Percentiles rank a stretch among this genome's conserved stretches.
These are phyloP conservation scores for Megatriorchis doriae DNA, from an alignment of 2,113 vertebrate species.

Conservation along the genomic window DNA sequence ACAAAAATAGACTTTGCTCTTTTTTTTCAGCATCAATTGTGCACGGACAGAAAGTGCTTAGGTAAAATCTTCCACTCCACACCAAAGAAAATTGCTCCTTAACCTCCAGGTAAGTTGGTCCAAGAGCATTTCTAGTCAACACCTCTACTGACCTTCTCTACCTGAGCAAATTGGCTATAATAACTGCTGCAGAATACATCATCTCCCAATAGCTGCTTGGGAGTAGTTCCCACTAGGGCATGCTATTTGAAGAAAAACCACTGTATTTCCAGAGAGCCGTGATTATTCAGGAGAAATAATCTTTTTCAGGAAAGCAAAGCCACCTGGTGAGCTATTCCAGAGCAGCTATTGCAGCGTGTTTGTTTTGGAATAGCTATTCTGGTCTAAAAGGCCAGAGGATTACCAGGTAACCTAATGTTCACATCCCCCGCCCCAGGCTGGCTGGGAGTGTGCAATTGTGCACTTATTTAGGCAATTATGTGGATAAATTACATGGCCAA, in stretches of 20 bases:
- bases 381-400: background rate
- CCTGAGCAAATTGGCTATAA: background rate
- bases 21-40: background rate
- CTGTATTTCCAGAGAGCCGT: background rate
- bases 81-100: background rate
- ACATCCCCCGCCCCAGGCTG: background rate
- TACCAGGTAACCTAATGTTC: background rate
- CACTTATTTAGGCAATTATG: background rate
- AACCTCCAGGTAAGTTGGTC: slow-evolving; percentile 8
- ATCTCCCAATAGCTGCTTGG: background rate
- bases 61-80: slow-evolving; percentile 7
- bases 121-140: background rate
- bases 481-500: background rate
- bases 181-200: background rate
- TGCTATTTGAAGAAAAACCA: background rate
- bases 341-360: background rate
- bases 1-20: background rate
- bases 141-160: background rate
- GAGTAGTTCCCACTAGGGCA: background rate
- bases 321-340: background rate
- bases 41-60: background rate
- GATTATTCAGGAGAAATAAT: slow-evolving; percentile 8
- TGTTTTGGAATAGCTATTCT: background rate
- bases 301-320: background rate
- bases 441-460: background rate